Conservation (phyloP, 2,113 vertebrate species). For the Nothobranchius kuhntae region DNA sequence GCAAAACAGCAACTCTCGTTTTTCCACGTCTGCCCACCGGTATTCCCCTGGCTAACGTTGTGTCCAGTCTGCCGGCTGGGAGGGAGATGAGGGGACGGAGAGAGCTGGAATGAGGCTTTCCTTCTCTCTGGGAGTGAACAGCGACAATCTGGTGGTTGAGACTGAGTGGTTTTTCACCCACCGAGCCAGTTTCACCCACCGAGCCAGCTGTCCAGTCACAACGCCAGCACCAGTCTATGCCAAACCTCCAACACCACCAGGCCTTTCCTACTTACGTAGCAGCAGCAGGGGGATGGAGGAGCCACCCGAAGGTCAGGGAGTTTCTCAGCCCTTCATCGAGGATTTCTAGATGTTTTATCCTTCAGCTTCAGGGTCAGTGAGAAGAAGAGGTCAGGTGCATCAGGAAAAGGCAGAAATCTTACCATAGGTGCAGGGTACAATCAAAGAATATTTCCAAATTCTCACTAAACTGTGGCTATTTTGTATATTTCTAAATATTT, state of each 20-base stretch:
- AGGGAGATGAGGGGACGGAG: slow-evolving; percentile 50
- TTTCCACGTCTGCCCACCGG: slow-evolving; percentile 49
- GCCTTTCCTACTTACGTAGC: slow-evolving; percentile 50
- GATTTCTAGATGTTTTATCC: slow-evolving; percentile 34
- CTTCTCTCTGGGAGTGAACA: slow-evolving; percentile 37
- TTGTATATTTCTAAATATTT: too few species aligned
- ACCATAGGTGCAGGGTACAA: not conserved
- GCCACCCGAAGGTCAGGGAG: slow-evolving; percentile 56
- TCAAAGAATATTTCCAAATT: slow-evolving; percentile 13
- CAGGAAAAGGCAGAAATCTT: not conserved
- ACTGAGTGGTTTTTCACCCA: slow-evolving; percentile 39
- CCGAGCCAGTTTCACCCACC: slow-evolving; percentile 43
- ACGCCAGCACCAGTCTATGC: slow-evolving; percentile 42
- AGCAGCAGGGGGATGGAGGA: slow-evolving; percentile 37
- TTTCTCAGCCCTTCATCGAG: slow-evolving; percentile 51
- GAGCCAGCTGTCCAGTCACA: slow-evolving; percentile 50
- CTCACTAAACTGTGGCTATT: not conserved
- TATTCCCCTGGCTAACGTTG: slow-evolving; percentile 62
- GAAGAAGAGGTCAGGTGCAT: slow-evolving; percentile 44
- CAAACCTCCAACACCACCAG: slow-evolving; percentile 55
- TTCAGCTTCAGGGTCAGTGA: slow-evolving; percentile 20
- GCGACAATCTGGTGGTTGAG: slow-evolving; percentile 45
- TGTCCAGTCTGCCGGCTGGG: slow-evolving; percentile 46
- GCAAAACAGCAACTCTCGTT: slow-evolving; percentile 65
- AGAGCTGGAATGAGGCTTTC: slow-evolving; percentile 59